Percentiles rank a stretch among this genome's conserved stretches.
phyloP scores from a whole-genome alignment of 2,797 vertebrate species.

The Eleutherodactylus coqui region DNA sequence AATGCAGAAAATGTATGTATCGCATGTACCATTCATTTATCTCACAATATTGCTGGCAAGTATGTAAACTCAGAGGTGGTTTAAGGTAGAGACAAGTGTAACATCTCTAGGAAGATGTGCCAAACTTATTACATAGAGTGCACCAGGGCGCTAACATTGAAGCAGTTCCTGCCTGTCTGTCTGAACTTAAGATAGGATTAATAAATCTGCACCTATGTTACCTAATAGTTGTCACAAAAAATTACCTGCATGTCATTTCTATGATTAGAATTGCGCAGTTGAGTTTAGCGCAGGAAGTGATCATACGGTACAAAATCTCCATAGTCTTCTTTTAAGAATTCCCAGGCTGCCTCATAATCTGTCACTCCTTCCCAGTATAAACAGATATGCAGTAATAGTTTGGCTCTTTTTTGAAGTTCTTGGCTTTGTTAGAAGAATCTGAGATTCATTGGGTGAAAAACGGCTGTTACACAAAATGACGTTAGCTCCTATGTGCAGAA shows the following conservation, averaged over 20 bases:
- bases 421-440: constrained; percentile 55
- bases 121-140: too few species aligned
- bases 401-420: constrained; percentile 59
- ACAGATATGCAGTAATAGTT: constrained; percentile 61
- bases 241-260: not conserved
- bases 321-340: constrained; percentile 49
- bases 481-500: constrained; percentile 43
- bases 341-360: constrained; percentile 60
- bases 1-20: too few species aligned
- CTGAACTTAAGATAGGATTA: not conserved
- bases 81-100: too few species aligned
- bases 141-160: too few species aligned
- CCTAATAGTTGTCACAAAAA: not conserved
- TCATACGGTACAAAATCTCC: constrained; percentile 32
- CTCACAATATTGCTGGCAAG: too few species aligned
- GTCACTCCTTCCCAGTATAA: constrained; percentile 58
- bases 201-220: not conserved
- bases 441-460: constrained; percentile 63
- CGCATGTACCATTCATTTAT: too few species aligned
- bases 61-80: too few species aligned
- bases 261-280: constrained; percentile 30
- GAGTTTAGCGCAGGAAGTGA: constrained; percentile 29
- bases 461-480: constrained; percentile 37
- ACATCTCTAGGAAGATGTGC: too few species aligned
- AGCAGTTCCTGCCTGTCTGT: too few species aligned